Evolutionary conservation across 1,140 invertebrate genomes (phyloP).

Genomic region (Arion vulgaris): DNA sequence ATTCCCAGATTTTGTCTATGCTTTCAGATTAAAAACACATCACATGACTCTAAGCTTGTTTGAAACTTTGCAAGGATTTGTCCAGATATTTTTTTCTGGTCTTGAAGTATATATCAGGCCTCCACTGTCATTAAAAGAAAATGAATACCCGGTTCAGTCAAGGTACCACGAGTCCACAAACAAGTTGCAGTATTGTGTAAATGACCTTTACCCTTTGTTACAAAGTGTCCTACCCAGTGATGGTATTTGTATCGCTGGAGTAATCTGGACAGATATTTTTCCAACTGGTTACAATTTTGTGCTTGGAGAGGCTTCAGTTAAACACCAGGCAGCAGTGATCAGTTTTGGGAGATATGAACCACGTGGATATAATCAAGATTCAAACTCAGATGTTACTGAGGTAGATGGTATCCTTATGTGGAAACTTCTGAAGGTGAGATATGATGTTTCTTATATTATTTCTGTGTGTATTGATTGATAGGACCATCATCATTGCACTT

Average conservation of each 20-base stretch:
- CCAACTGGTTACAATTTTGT: conserved; percentile 66
- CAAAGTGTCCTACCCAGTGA: conserved; percentile 51
- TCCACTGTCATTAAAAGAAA: conserved; percentile 37
- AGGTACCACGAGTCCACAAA: conserved; percentile 51
- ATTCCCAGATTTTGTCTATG: conserved; percentile 58
- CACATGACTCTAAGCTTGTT: conserved; percentile 45
- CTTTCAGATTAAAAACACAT: conserved; percentile 47
- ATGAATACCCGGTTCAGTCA: conserved; percentile 44
- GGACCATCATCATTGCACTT: too few species aligned
- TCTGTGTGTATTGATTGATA: not conserved
- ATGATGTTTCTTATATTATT: not conserved
- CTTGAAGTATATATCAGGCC: conserved; percentile 49
- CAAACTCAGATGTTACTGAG: conserved; percentile 45
- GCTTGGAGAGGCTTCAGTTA: conserved; percentile 57
- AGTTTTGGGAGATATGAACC: conserved; percentile 65
- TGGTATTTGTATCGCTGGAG: conserved; percentile 58
- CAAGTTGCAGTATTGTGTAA: conserved; percentile 55
- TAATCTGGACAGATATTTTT: conserved; percentile 64
- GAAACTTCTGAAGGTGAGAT: conserved; percentile 62
- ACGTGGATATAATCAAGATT: conserved; percentile 30
- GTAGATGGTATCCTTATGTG: conserved; percentile 56
- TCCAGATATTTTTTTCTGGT: conserved; percentile 54
- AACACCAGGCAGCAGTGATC: conserved; percentile 52
- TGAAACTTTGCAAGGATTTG: conserved; percentile 54
- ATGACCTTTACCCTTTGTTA: conserved; percentile 55